Conservation (phyloP, 2,888 invertebrate genomes). For the Eristalis intricaria region DNA sequence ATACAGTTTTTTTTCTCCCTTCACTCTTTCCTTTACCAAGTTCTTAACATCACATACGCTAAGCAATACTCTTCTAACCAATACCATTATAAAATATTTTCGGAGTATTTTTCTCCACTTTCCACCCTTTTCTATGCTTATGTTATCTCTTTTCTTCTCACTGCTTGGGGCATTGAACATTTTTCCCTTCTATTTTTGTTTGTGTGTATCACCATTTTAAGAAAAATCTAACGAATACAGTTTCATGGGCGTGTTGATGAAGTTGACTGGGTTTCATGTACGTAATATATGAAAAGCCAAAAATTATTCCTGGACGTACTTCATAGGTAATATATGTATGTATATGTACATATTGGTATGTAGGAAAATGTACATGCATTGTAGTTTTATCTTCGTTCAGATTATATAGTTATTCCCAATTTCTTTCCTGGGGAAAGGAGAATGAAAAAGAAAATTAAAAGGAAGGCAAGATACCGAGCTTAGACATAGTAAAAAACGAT, state of each 20-base stretch:
- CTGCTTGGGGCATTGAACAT: conserved; percentile 14
- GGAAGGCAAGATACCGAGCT: neutral
- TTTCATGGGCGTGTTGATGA: conserved; percentile 55
- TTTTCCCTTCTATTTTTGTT: conserved; percentile 33
- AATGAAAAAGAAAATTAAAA: neutral
- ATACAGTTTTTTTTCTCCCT: neutral
- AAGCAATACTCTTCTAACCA: conserved; percentile 33
- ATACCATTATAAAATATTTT: conserved; percentile 38
- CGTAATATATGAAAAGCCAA: neutral
- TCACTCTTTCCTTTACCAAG: conserved; percentile 18
- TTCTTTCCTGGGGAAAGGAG: conserved; percentile 6
- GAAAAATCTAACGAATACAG: conserved; percentile 38
- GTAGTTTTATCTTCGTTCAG: conserved; percentile 3
- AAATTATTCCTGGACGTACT: neutral
- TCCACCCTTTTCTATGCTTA: conserved; percentile 41
- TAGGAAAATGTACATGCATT: neutral
- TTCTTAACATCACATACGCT: conserved; percentile 16
- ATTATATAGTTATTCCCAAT: conserved; percentile 5
- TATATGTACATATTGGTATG: neutral
- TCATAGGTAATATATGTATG: neutral
- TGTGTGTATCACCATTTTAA: conserved; percentile 26
- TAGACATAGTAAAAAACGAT: conserved; percentile 17
- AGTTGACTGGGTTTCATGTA: conserved; percentile 30
- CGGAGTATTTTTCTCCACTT: conserved; percentile 42
- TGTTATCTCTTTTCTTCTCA: conserved; percentile 44